phyloP scores from a whole-genome alignment of 2,113 vertebrate species.

The Cyprinus carpio region DNA sequence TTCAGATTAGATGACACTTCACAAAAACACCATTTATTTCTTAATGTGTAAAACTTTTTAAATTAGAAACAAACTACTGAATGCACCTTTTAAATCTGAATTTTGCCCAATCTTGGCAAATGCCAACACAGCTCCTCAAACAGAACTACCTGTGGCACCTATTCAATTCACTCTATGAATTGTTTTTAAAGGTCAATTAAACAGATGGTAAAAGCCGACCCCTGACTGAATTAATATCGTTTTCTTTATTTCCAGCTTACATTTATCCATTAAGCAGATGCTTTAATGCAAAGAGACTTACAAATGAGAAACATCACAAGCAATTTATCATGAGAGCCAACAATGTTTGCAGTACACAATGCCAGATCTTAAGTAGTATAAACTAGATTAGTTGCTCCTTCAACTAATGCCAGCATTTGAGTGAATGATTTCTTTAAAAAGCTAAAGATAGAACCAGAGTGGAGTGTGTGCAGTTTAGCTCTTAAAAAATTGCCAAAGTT shows the following conservation, averaged over 20 bases:
- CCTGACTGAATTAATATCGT: neutral
- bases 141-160: neutral
- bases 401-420: neutral
- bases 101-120: neutral
- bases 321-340: neutral
- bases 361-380: conserved; percentile 2
- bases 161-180: too few species aligned
- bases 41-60: too few species aligned
- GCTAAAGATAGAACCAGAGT: neutral
- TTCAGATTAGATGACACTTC: too few species aligned
- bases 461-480: neutral
- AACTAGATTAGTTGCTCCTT: conserved; percentile 9
- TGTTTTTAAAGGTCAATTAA: too few species aligned
- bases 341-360: neutral
- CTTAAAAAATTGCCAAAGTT: conserved; percentile 17
- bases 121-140: neutral
- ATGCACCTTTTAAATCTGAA: too few species aligned
- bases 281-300: conserved; percentile 5
- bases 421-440: neutral
- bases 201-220: neutral
- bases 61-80: too few species aligned
- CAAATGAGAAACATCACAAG: conserved; percentile 8
- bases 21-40: too few species aligned
- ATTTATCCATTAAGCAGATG: conserved; percentile 18
- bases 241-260: neutral